Evolutionary conservation across 2,888 invertebrate genomes (phyloP), one percentile per base, ranked within the genome.

Genomic region (Ferrisia virgata): DNA sequence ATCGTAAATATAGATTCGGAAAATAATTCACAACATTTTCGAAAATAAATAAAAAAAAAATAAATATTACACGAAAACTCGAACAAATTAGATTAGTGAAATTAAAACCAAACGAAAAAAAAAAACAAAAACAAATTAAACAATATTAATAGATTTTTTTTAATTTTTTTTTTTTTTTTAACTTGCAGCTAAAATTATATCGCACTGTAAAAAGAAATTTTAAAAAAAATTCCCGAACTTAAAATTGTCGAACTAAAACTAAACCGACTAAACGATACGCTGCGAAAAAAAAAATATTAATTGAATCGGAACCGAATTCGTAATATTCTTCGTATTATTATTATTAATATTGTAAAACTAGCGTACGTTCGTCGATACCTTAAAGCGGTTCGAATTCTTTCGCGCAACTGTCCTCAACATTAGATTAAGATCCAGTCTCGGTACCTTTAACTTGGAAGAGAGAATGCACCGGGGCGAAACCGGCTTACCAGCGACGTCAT

Each of bases 381-480:
- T 25, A 39, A 69, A 83, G 28, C 83, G 76, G 76, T 76, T 83
- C 83, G 83, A 83, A 83, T 83, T 83, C 76, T 83, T 83, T 83
- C 83, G 76, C 83, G 83, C 83, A 83, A 83, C 83, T 83, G 83
- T 83, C 72, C 83, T 83, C 83, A 76, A 25, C 47, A 22, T 76
- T 43, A 36, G n/a, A n/a, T n/a, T n/a, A 82, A 83, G 83, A 83
- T 83, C 83, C 83, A 83, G 83, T 83, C 36, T 72, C 72, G 76
- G 39, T 83, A 40, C 83, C 83, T 83, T 83, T 83, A 83, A 76
- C 83, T 72, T 39, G 83, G 76, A 83, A 83, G 72, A 83, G 72
- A 83, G 83, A 83, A 76, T 83, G 83, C 83, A 83, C 76, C 83
- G 47, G 83, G 83, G 83, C 83, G 83, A 83, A 83, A 83, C 83